Evolutionary conservation across 2,797 vertebrate genomes (phyloP).

Genomic region (Eospalax fontanierii): DNA sequence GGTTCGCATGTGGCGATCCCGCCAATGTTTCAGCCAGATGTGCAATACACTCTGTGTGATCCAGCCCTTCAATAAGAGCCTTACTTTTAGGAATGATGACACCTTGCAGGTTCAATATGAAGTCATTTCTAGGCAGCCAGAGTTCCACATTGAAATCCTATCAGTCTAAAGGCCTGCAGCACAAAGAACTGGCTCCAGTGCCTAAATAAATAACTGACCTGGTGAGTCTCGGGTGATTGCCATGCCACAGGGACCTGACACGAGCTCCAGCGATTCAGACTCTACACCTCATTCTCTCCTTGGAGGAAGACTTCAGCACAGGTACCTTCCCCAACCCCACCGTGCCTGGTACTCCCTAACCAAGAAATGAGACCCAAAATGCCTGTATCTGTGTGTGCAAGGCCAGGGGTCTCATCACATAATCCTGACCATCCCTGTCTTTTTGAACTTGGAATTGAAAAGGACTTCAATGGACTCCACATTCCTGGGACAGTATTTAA

Average conservation of each 20-base stretch:
- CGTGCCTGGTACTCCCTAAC: background rate
- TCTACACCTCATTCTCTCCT: background rate
- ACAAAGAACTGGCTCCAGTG: background rate
- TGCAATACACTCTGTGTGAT: background rate
- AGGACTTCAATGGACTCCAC: background rate
- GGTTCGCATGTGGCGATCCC: constrained; percentile 66
- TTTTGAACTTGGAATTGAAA: background rate
- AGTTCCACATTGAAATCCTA: constrained; percentile 80
- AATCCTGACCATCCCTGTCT: background rate
- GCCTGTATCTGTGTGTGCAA: background rate
- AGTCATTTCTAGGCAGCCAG: background rate
- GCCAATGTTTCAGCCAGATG: background rate
- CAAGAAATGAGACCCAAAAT: background rate
- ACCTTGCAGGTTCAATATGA: background rate
- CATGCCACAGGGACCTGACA: background rate
- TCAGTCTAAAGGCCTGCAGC: constrained; percentile 22
- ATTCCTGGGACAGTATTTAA: background rate
- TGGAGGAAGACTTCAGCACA: background rate
- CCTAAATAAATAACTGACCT: constrained; percentile 71
- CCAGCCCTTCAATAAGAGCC: background rate
- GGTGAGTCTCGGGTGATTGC: constrained; percentile 38
- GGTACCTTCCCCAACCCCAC: background rate
- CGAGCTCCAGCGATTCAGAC: background rate
- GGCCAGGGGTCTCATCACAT: background rate
- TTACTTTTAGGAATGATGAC: background rate